Conservation (phyloP, 2,113 vertebrate species). For the Oncorhynchus mykiss region DNA sequence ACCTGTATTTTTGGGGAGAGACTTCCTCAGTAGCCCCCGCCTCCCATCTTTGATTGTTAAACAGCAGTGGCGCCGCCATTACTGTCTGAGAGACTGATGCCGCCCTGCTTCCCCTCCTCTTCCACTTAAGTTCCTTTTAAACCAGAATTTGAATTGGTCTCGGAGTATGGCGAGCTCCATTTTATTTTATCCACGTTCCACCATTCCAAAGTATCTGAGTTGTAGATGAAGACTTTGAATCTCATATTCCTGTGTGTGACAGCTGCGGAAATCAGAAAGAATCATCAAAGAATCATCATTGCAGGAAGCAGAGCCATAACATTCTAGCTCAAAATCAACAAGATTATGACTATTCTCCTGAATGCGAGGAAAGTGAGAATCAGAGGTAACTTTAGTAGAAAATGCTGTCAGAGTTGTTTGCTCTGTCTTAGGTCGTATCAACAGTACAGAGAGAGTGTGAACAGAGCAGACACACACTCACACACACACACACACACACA, state of each 20-base stretch:
- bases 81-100: conserved; percentile 73
- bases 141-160: conserved; percentile 64
- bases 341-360: conserved; percentile 32
- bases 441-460: not conserved
- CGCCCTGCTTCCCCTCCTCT: conserved; percentile 55
- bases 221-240: not conserved
- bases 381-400: not conserved
- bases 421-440: not conserved
- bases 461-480: conserved; percentile 31
- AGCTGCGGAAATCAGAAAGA: not conserved
- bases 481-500: not conserved
- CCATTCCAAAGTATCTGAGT: conserved; percentile 4
- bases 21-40: conserved; percentile 73
- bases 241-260: not conserved
- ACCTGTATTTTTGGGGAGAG: conserved; percentile 76
- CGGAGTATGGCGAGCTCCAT: conserved; percentile 45
- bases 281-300: conserved; percentile 34
- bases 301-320: conserved; percentile 20
- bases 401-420: not conserved
- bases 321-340: not conserved
- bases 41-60: conserved; percentile 79
- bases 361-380: not conserved
- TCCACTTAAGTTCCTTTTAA: conserved; percentile 60
- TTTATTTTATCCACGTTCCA: conserved; percentile 60
- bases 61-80: conserved; percentile 74